Evolutionary conservation across 2,113 vertebrate species (phyloP), one percentile per base, ranked within the genome.

Genomic region (Nematolebias whitei): DNA sequence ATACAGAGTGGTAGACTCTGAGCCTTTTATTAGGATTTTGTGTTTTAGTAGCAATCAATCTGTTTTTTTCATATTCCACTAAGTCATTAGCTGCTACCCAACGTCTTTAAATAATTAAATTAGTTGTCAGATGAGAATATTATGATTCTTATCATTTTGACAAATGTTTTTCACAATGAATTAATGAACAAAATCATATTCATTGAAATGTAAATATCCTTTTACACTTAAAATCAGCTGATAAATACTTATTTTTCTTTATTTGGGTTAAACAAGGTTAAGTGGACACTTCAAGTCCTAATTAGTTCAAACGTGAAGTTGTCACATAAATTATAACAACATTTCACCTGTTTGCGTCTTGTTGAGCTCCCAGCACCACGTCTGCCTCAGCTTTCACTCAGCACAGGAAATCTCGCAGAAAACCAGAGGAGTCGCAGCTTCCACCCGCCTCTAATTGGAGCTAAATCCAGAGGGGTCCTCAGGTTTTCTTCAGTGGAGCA

Each of bases 381-480:
- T 51, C 35, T 39, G 66, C 35, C 40, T 60, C 38, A 51, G 40
- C 54, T 59, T 72, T 79, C 59, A 41, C 63, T 78, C 74, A 49
- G 35, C 63, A 16, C 1, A 19, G 29, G 38, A 55, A 78, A 35
- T 35, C 55, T 58, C 47, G 14, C 63, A 63, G 69, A 47, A 65
- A 57, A 45, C 73, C 61, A 48, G 56, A 13, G 47, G 74, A 54
- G 67, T 62, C 71, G 56, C 76, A 20, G 55, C 56, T 50, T 68
- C 76, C 53, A 45, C 5, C 63, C 59, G 57, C 16, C 72, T 81
- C 60, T 88, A 85, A 89, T 83, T 86, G 76, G 79, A 72, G 69
- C 32, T 52, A 47, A 65, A 80, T 67, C 76, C 44, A 10, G 50
- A 74, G 68, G 63, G 83, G 60, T 80, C 68, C 47, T 61, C 57